Base-by-base conservation (phyloP, 2,888 invertebrate genomes). In the Peribatodes rhomboidaria region DNA sequence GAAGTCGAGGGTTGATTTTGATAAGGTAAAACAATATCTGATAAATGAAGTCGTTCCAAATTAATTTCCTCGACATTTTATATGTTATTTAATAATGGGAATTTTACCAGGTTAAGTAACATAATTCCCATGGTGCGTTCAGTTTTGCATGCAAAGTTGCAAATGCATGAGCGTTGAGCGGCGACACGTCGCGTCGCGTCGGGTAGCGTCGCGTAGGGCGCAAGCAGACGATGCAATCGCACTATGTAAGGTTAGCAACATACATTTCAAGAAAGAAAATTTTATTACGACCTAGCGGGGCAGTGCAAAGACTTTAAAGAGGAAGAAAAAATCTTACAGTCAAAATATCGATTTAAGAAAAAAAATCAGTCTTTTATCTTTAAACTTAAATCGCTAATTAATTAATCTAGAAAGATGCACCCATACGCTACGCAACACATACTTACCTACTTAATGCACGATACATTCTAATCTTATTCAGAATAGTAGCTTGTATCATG, bases 191-290 rank as follows among this genome's bases (percentile, higher is more conserved):
- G 69, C 73, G 75, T 74, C 64, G 77, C 73, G 69, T 78, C 76
- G 49, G 31, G 31, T 33, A 16, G 78, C 76, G 78, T 73, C 76
- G 78, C 76, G 78, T 72, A 79, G 80, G 82, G 81, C 78, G 80
- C 71, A 76, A 6, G 80, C 77, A 82, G 82, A 83, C 86, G 85
- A 86, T 87, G 83, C 82, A 86, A 85, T 85, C 85, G 78, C 78
- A 37, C 72, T 69, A 65, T 3, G 76, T 78, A 85, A 69, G 56
- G 82, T 68, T 64, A 53, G 71, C 73, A 80, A 44, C 64, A 56
- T 44, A 6, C n/a, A 27, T 27, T 27, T 27, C 27, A 27, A 27
- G n/a, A n/a, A n/a, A n/a, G n/a, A 27, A 4, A 4, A 27, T 27
- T 27, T 27, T 27, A 27, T 27, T 27, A n/a, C n/a, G n/a, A n/a